Percentiles rank a stretch among this genome's conserved stretches.
Evolutionary conservation across 2,797 vertebrate species (phyloP).

Genomic region (Malurus splendens): DNA sequence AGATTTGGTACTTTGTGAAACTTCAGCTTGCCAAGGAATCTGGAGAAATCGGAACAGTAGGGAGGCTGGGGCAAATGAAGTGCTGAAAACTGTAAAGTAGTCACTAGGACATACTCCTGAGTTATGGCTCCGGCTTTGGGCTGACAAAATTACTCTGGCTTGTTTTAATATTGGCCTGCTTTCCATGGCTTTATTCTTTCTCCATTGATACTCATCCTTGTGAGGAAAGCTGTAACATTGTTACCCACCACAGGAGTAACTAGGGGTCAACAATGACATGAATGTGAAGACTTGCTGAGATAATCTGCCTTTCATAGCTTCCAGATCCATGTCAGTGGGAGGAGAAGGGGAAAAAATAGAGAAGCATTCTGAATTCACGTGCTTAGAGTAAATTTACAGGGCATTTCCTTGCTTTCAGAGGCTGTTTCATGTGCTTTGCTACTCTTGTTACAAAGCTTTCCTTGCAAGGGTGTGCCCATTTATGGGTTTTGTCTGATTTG

Average conservation of each 20-base stretch:
- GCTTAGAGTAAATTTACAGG: neutral
- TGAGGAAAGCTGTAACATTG: neutral
- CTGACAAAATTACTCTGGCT: neutral
- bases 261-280: neutral
- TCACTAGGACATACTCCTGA: neutral
- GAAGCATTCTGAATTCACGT: neutral
- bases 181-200: neutral
- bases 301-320: neutral
- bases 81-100: neutral
- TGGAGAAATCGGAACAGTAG: neutral
- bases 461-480: neutral
- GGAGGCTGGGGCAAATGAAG: neutral
- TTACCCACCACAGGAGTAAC: neutral
- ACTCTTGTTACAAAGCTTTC: neutral
- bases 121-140: neutral
- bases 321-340: neutral
- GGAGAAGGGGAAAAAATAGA: neutral
- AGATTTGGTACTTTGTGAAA: neutral
- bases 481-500: neutral
- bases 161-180: neutral
- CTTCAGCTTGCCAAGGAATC: neutral
- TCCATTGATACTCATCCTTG: neutral
- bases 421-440: neutral
- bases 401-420: neutral
- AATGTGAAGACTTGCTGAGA: neutral